These are phyloP conservation scores for Cinclus cinclus DNA, from an alignment of 2,113 vertebrate species.

Conservation along the genomic window DNA sequence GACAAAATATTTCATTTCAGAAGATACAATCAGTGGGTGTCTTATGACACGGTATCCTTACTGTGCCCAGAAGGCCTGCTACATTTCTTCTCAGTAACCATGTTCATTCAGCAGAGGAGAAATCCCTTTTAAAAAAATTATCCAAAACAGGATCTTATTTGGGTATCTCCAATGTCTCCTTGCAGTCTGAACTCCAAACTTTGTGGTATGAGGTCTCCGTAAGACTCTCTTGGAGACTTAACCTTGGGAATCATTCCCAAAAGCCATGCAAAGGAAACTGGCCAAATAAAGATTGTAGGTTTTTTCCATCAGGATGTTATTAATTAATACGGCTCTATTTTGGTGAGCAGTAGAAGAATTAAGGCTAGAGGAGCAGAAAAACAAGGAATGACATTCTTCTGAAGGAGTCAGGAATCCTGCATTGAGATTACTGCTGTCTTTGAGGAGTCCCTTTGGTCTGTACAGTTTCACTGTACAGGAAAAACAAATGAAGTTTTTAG, in stretches of 20 bases:
- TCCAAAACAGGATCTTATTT: background rate
- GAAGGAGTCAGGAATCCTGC: background rate
- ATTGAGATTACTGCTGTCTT: background rate
- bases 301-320: background rate
- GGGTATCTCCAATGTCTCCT: background rate
- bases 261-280: background rate
- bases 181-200: background rate
- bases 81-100: background rate
- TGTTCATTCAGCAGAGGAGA: background rate
- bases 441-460: background rate
- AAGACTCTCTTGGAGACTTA: background rate
- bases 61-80: background rate
- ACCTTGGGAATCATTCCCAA: background rate
- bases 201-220: background rate
- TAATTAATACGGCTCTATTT: background rate
- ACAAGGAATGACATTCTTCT: background rate
- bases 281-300: background rate
- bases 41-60: background rate
- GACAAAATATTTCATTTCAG: background rate
- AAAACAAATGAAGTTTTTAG: background rate
- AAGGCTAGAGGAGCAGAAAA: background rate
- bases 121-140: background rate
- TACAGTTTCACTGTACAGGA: background rate
- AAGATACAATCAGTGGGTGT: background rate
- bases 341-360: background rate